Percentiles rank a stretch among this genome's conserved stretches.
Evolutionary conservation across 2,113 vertebrate species (phyloP).

Genomic region (Hydrolagus affinis): DNA sequence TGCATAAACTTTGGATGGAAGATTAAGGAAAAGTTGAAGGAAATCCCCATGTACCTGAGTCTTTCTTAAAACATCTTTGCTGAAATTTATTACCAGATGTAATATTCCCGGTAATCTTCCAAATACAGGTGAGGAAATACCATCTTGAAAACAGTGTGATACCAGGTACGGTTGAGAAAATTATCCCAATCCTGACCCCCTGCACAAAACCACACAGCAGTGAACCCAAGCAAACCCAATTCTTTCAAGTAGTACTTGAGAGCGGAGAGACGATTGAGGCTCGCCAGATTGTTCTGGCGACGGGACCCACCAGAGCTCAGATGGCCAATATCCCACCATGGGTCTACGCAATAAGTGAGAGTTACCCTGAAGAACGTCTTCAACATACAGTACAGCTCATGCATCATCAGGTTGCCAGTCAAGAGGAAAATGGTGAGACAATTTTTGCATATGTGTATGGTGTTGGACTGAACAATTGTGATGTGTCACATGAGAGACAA

Average conservation of each 20-base stretch:
- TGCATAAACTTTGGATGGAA: too few relatives aligned
- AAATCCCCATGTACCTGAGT: too few relatives aligned
- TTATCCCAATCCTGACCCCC: constrained; percentile 43
- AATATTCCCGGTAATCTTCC: neutral
- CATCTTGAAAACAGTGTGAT: constrained; percentile 48
- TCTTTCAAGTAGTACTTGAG: constrained; percentile 51
- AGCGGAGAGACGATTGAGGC: constrained; percentile 46
- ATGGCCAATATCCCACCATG: constrained; percentile 61
- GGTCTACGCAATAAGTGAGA: constrained; percentile 51
- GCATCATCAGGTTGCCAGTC: constrained; percentile 43
- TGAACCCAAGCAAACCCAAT: constrained; percentile 40
- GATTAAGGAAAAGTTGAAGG: too few relatives aligned
- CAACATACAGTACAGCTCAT: constrained; percentile 59
- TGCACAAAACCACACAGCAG: neutral
- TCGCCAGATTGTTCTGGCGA: constrained; percentile 51
- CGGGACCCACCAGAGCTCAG: constrained; percentile 56
- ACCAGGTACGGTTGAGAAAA: constrained; percentile 53
- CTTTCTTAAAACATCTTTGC: too few relatives aligned
- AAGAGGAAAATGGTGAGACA: neutral
- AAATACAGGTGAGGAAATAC: constrained; percentile 52
- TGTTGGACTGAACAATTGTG: too few relatives aligned
- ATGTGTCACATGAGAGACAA: too few relatives aligned
- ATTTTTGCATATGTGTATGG: too few relatives aligned
- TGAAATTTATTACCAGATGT: neutral
- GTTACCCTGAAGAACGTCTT: constrained; percentile 53